These are phyloP conservation scores for Sepiola atlantica DNA, from an alignment of 2,888 invertebrate genomes.

Conservation along the genomic window DNA sequence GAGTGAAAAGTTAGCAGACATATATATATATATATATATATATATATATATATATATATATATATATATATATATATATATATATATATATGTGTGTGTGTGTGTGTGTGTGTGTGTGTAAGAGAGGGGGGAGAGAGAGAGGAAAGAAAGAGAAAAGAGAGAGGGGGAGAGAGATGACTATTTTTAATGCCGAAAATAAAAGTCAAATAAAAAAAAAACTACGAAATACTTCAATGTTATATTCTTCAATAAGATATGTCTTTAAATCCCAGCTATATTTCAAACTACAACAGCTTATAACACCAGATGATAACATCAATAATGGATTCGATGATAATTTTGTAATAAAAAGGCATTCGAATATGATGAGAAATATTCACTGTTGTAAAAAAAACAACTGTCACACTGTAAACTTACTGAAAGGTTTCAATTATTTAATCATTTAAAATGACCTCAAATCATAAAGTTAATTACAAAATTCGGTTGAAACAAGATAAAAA, in stretches of 20 bases:
- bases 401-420: neutral
- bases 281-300: too few relatives aligned
- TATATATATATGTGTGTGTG: too few relatives aligned
- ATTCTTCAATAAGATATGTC: neutral
- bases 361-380: neutral
- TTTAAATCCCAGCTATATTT: too few relatives aligned
- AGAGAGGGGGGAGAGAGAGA: too few relatives aligned
- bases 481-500: neutral
- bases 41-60: too few relatives aligned
- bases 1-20: too few relatives aligned
- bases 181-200: neutral
- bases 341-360: neutral
- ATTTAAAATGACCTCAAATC: neutral
- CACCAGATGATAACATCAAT: too few relatives aligned
- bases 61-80: too few relatives aligned
- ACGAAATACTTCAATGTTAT: neutral
- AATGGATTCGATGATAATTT: neutral
- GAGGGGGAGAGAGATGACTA: neutral
- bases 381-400: neutral
- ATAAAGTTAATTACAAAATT: neutral
- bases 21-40: too few relatives aligned
- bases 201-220: too few relatives aligned
- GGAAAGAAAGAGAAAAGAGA: too few relatives aligned
- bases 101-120: too few relatives aligned
- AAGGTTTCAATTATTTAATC: neutral